phyloP scores from a whole-genome alignment of 1,140 invertebrate genomes.

The Pseudomyrmex flavicornis region DNA sequence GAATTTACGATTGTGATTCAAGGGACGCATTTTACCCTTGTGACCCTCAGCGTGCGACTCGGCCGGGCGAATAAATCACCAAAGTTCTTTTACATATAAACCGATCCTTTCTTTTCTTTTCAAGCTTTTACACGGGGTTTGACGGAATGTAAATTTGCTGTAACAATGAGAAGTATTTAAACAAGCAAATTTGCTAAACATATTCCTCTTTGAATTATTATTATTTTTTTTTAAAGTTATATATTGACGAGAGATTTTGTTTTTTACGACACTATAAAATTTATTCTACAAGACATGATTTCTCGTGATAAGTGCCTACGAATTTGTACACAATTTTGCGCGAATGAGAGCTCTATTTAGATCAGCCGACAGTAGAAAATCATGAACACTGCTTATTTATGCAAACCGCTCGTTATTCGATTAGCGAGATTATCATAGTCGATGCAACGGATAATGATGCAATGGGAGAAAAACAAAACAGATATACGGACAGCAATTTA shows the following conservation, averaged over 20 bases:
- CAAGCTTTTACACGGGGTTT: neutral
- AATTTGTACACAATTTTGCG: slow-evolving; percentile 18
- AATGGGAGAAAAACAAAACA: slow-evolving; percentile 42
- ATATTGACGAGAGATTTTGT: neutral
- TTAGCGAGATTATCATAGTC: slow-evolving; percentile 51
- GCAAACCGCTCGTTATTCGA: slow-evolving; percentile 56
- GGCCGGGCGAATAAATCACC: slow-evolving; percentile 39
- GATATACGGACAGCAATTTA: slow-evolving; percentile 10
- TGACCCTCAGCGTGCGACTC: slow-evolving; percentile 15
- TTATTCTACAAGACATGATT: neutral
- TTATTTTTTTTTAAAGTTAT: neutral
- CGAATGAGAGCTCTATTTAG: slow-evolving; percentile 16
- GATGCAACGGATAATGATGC: slow-evolving; percentile 39
- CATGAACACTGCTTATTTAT: slow-evolving; percentile 49
- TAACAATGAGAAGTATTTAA: neutral
- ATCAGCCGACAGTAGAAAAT: slow-evolving; percentile 26
- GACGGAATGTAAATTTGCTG: slow-evolving; percentile 11
- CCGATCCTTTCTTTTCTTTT: slow-evolving; percentile 5
- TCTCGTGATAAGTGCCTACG: neutral
- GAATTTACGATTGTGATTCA: slow-evolving; percentile 44
- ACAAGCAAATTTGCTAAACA: neutral
- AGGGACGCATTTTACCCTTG: neutral
- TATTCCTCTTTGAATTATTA: neutral
- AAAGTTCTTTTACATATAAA: slow-evolving; percentile 48
- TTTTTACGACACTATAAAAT: slow-evolving; percentile 17